These are phyloP conservation scores for Protodeltote pygarga DNA, from an alignment of 2,888 invertebrate genomes.

Conservation along the genomic window DNA sequence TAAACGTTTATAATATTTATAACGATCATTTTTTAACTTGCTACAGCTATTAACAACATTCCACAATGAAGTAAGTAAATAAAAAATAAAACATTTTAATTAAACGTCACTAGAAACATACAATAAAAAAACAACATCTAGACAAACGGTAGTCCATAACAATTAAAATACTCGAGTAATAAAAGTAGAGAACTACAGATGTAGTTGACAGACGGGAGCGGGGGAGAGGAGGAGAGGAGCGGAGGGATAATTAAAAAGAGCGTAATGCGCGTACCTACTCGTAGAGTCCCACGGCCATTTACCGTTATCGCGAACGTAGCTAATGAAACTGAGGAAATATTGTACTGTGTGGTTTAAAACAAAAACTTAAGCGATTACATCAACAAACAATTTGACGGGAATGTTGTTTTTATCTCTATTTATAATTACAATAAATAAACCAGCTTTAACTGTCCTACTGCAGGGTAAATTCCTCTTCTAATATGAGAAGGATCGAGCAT, in stretches of 20 bases:
- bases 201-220: slow-evolving; percentile 1
- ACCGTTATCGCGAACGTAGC: slow-evolving; percentile 62
- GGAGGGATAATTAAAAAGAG: slow-evolving; percentile 43
- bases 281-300: slow-evolving; percentile 59
- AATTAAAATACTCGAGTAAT: slow-evolving; percentile 4
- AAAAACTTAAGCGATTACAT: background rate
- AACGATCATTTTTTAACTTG: slow-evolving; percentile 4
- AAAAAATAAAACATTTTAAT: slow-evolving; percentile 14
- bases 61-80: slow-evolving; percentile 13
- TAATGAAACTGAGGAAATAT: slow-evolving; percentile 60
- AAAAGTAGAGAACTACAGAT: slow-evolving; percentile 34
- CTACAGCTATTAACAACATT: slow-evolving; percentile 13
- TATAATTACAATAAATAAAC: too few relatives aligned
- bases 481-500: too few relatives aligned
- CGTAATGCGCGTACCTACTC: slow-evolving; percentile 54
- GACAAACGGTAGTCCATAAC: background rate
- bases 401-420: too few relatives aligned
- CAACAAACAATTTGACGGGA: too few relatives aligned
- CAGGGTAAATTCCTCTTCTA: too few relatives aligned
- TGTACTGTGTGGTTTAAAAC: slow-evolving; percentile 17
- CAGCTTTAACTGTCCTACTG: too few relatives aligned
- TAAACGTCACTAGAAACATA: background rate
- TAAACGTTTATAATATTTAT: slow-evolving; percentile 12
- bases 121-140: background rate
- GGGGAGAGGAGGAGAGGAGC: background rate